Percentiles rank a stretch among this genome's conserved stretches.
Evolutionary conservation across 2,888 invertebrate genomes (phyloP).

Genomic region (Cotesia congregata): DNA sequence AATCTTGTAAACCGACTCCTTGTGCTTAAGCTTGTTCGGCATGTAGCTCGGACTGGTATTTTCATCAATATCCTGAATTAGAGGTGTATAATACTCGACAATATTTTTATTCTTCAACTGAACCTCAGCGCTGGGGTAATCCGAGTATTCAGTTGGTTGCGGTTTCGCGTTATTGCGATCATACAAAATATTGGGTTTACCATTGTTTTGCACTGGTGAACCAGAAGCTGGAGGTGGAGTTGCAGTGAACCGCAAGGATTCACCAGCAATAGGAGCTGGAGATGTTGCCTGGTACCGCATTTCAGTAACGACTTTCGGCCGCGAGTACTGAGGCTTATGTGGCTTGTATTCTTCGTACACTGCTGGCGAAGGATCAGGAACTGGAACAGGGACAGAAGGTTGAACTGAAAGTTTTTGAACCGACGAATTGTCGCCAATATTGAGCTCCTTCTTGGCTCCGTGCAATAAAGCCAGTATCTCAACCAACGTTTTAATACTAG

Average conservation of each 20-base stretch:
- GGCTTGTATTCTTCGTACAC: slow-evolving; percentile 41
- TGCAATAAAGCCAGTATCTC: slow-evolving; percentile 81
- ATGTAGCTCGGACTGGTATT: slow-evolving; percentile 38
- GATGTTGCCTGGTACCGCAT: slow-evolving; percentile 59
- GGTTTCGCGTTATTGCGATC: slow-evolving; percentile 40
- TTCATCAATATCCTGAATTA: slow-evolving; percentile 56
- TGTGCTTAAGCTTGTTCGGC: background rate
- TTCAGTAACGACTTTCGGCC: slow-evolving; percentile 64
- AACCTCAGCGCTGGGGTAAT: slow-evolving; percentile 38
- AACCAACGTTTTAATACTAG: slow-evolving; percentile 83
- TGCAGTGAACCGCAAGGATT: slow-evolving; percentile 38
- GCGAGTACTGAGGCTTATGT: slow-evolving; percentile 47
- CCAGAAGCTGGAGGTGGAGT: slow-evolving; percentile 39
- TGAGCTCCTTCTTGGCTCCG: slow-evolving; percentile 67
- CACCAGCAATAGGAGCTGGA: slow-evolving; percentile 48
- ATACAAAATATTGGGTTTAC: background rate
- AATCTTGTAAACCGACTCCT: slow-evolving; percentile 52
- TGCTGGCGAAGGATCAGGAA: background rate
- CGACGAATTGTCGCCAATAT: slow-evolving; percentile 46
- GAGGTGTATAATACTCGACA: slow-evolving; percentile 60
- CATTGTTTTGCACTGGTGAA: background rate
- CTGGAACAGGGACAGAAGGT: background rate
- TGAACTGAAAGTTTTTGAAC: background rate
- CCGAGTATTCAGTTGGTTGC: slow-evolving; percentile 34
- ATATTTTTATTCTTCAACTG: slow-evolving; percentile 52